Percentiles rank a stretch among this genome's conserved stretches.
Conservation (phyloP, 1,140 invertebrate species). For the Oscheius sp. region DNA sequence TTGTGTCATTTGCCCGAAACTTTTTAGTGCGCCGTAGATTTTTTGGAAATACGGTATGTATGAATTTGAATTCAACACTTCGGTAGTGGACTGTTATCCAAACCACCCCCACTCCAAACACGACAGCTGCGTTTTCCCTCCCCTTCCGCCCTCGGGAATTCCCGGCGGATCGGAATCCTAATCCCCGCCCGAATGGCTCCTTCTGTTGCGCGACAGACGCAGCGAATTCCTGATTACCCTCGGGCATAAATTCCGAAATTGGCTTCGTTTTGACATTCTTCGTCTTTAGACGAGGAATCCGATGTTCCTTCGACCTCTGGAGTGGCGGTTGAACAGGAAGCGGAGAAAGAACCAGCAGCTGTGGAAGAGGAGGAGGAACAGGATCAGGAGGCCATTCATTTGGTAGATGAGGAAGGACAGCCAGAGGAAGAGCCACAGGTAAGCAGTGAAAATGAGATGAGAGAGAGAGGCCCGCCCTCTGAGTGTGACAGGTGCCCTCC, state of each 20-base stretch:
- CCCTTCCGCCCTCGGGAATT: too few relatives aligned
- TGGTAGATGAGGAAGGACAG: background rate
- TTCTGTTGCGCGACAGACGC: too few relatives aligned
- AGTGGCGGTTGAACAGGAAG: background rate
- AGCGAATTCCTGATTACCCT: too few relatives aligned
- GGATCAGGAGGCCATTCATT: background rate
- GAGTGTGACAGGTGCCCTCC: background rate
- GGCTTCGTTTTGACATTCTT: background rate
- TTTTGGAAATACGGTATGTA: too few relatives aligned
- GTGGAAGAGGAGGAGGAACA: conserved; percentile 1
- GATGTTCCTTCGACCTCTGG: background rate
- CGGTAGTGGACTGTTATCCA: too few relatives aligned
- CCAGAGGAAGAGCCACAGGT: background rate
- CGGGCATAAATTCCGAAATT: background rate
- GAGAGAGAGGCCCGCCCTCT: background rate
- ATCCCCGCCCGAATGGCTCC: too few relatives aligned
- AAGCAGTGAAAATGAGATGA: background rate
- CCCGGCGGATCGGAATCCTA: too few relatives aligned
- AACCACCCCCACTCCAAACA: too few relatives aligned
- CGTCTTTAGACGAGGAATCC: background rate
- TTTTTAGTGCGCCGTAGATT: too few relatives aligned
- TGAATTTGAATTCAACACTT: too few relatives aligned
- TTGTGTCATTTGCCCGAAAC: too few relatives aligned
- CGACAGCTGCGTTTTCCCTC: too few relatives aligned
- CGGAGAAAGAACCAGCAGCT: background rate